phyloP scores from a whole-genome alignment of 2,113 vertebrate species.

The Galeopterus variegatus region DNA sequence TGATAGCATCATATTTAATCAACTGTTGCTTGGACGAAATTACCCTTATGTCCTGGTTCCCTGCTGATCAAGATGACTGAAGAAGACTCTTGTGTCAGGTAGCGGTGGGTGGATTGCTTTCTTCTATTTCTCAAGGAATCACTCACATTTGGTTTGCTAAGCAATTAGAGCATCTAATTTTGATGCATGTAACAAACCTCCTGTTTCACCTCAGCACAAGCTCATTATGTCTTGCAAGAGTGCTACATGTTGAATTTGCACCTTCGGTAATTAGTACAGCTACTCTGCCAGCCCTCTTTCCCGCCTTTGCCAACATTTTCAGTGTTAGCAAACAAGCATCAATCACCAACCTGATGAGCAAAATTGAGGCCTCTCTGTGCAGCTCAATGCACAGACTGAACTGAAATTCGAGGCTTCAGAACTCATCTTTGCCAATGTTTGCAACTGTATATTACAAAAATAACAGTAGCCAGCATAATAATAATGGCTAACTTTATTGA shows the following conservation, averaged over 20 bases:
- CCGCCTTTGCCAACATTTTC: conserved; percentile 83
- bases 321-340: conserved; percentile 88
- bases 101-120: conserved; percentile 64
- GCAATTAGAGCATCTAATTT: conserved; percentile 80
- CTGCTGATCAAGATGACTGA: not conserved
- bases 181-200: conserved; percentile 78
- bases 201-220: conserved; percentile 83
- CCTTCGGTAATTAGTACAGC: conserved; percentile 87
- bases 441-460: not conserved
- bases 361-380: conserved; percentile 85
- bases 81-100: conserved; percentile 44
- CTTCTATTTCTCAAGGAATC: conserved; percentile 68
- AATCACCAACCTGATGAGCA: conserved; percentile 87
- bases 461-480: not conserved
- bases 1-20: conserved; percentile 49
- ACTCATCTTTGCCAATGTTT: not conserved
- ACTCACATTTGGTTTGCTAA: conserved; percentile 72
- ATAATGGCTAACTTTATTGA: not conserved
- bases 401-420: conserved; percentile 69
- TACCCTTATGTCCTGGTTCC: not conserved
- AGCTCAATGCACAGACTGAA: conserved; percentile 64
- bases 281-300: conserved; percentile 83
- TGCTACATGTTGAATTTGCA: conserved; percentile 86
- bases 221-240: conserved; percentile 83
- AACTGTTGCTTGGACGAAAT: conserved; percentile 51